Percentiles rank a stretch among this genome's conserved stretches.
These are phyloP conservation scores for Pontoporia blainvillei DNA, from an alignment of 2,113 vertebrate genomes.

Conservation along the genomic window DNA sequence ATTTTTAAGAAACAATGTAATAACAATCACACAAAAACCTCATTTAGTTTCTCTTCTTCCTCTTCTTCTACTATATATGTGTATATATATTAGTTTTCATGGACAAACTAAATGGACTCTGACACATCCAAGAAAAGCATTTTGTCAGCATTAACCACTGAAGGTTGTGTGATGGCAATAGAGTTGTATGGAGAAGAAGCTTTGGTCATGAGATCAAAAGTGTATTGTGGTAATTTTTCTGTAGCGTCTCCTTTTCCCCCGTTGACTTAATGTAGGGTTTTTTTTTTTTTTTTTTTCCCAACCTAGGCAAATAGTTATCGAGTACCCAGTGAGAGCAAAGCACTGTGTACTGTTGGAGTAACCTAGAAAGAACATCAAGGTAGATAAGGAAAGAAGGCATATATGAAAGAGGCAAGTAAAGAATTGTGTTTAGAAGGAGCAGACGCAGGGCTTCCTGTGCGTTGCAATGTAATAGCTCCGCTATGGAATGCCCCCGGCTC, in stretches of 20 bases:
- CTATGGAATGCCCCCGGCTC: neutral
- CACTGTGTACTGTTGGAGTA: neutral
- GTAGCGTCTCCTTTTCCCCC: neutral
- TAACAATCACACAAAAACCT: neutral
- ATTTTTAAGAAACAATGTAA: neutral
- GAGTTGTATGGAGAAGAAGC: neutral
- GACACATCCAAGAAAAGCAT: neutral
- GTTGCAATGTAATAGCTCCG: accelerated
- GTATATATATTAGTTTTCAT: too few relatives aligned
- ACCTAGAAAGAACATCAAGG: neutral
- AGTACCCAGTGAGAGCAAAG: neutral
- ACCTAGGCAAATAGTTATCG: neutral
- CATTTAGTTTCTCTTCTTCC: neutral
- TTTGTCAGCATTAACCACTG: neutral
- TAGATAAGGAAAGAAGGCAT: neutral
- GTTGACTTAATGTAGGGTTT: neutral
- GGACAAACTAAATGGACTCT: neutral
- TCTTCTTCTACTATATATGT: neutral
- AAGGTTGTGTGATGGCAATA: neutral
- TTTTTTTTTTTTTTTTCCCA: neutral
- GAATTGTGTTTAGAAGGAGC: neutral
- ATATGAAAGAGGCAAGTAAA: neutral
- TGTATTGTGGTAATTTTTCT: neutral
- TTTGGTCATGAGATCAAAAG: neutral
- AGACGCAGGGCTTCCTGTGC: neutral